phyloP scores from a whole-genome alignment of 2,797 vertebrate species.

The Schizothorax lantsangensis region DNA sequence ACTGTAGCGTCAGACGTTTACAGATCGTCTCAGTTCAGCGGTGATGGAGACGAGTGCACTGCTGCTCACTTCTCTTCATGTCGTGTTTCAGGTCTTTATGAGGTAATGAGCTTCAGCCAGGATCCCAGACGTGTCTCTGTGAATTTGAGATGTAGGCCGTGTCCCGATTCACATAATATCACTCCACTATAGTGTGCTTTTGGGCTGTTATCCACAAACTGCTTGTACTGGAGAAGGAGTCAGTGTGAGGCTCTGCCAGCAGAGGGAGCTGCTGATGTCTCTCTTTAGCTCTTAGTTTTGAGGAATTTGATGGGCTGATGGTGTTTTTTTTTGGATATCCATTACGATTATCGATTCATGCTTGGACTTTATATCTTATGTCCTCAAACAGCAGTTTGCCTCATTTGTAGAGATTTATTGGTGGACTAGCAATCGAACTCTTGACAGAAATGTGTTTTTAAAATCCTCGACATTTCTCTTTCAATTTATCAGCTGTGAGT shows the following conservation, averaged over 20 bases:
- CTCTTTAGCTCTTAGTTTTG: neutral
- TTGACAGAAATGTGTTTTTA: constrained; percentile 13
- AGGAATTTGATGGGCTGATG: neutral
- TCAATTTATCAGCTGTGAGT: neutral
- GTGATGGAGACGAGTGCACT: neutral
- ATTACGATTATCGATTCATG: neutral
- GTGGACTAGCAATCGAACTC: constrained; percentile 4
- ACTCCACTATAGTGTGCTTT: too few relatives aligned
- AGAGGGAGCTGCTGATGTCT: neutral
- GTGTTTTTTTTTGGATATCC: neutral
- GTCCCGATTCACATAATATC: too few relatives aligned
- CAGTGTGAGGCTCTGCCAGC: neutral
- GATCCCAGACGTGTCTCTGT: too few relatives aligned
- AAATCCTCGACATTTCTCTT: neutral
- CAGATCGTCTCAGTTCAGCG: neutral
- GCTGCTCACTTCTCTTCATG: too few relatives aligned
- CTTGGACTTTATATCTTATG: neutral
- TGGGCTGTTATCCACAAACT: too few relatives aligned
- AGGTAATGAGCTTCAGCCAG: too few relatives aligned
- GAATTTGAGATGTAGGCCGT: too few relatives aligned
- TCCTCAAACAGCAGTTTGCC: constrained; percentile 15
- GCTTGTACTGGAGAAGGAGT: neutral
- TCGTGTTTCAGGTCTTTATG: too few relatives aligned
- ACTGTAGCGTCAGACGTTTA: neutral
- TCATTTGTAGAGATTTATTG: neutral